Percentiles rank a stretch among this genome's conserved stretches.
These are phyloP conservation scores for Caranx ignobilis DNA, from an alignment of 2,113 vertebrate species.

Conservation along the genomic window DNA sequence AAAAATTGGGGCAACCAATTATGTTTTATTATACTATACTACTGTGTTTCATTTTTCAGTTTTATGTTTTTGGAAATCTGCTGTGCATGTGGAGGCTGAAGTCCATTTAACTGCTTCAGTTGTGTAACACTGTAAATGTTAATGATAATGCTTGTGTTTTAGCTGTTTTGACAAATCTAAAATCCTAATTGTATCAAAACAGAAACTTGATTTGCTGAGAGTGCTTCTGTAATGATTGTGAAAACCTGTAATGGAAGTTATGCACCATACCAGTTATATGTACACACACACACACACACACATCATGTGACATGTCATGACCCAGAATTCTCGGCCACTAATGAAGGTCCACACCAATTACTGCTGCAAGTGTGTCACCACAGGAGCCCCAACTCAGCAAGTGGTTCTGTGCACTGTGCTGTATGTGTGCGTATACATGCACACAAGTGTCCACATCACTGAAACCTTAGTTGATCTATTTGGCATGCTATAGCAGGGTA, in stretches of 20 bases:
- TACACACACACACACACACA: constrained; percentile 34
- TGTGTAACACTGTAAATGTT: background rate
- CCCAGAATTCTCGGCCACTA: constrained; percentile 37
- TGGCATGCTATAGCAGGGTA: background rate
- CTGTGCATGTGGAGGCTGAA: background rate
- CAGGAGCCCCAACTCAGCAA: constrained; percentile 30
- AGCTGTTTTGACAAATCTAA: background rate
- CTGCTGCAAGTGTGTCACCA: constrained; percentile 20
- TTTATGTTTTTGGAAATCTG: background rate
- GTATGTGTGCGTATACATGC: background rate
- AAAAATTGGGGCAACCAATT: background rate
- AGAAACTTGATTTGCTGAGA: background rate
- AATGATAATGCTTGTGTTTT: background rate
- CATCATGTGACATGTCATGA: constrained; percentile 29
- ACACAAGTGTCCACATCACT: background rate
- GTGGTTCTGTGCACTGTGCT: background rate
- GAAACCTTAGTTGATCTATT: background rate
- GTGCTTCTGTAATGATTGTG: background rate
- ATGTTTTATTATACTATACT: background rate
- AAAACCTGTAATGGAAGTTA: background rate
- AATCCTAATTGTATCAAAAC: background rate
- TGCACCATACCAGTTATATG: background rate
- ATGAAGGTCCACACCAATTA: constrained; percentile 43
- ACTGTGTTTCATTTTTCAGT: background rate
- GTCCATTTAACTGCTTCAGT: background rate